Conservation (phyloP, 2,888 invertebrate genomes). For the Ctenicera cuprea region DNA sequence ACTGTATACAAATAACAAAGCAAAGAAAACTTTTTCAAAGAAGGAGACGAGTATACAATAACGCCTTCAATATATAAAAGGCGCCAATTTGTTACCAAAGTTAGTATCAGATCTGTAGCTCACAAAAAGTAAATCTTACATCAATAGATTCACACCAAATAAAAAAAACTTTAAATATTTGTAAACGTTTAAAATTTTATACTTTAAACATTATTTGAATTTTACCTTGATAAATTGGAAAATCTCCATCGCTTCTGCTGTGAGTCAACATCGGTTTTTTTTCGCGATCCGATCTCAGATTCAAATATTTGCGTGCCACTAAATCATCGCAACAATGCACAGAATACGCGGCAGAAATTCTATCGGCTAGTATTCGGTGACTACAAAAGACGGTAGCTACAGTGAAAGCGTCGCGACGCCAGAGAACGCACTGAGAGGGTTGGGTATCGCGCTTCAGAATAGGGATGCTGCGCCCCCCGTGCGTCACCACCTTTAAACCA, state of each 20-base stretch:
- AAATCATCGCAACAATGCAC: slow-evolving; percentile 48
- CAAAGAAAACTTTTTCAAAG: no score
- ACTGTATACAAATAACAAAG: no score
- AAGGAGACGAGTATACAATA: no score
- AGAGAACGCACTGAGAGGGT: slow-evolving; percentile 64
- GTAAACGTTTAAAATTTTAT: no score
- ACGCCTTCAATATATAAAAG: no score
- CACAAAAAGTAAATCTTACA: no score
- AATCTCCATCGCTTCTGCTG: slow-evolving; percentile 90
- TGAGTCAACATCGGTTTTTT: slow-evolving; percentile 82
- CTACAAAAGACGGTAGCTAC: slow-evolving; percentile 40
- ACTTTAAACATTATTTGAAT: no score
- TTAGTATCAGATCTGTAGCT: no score
- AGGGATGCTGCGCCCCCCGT: slow-evolving; percentile 63
- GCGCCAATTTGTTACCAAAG: no score
- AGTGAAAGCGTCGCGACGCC: slow-evolving; percentile 59
- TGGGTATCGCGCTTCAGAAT: slow-evolving; percentile 57
- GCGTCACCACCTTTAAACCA: slow-evolving; percentile 43
- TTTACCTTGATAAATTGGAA: slow-evolving; percentile 88
- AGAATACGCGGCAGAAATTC: slow-evolving; percentile 36
- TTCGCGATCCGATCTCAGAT: slow-evolving; percentile 72
- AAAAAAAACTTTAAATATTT: no score
- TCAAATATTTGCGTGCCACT: slow-evolving; percentile 39
- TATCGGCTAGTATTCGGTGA: slow-evolving; percentile 37
- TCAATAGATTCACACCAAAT: neutral